phyloP scores from a whole-genome alignment of 2,113 vertebrate species.

The Guaruba guarouba region DNA sequence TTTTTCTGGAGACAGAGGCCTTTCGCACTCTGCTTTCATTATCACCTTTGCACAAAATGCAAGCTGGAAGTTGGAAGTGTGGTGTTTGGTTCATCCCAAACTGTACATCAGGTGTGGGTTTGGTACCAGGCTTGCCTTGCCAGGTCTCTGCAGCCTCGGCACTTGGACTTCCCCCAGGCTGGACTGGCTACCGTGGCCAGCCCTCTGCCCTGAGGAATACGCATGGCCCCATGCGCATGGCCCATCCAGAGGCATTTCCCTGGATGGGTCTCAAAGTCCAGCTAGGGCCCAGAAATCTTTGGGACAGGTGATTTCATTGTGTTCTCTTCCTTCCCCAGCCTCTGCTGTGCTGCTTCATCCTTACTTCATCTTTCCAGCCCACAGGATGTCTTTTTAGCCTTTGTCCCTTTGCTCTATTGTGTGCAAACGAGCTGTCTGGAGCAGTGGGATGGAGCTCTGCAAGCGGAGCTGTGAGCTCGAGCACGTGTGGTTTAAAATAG shows the following conservation, averaged over 20 bases:
- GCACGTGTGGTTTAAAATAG: conserved; percentile 36
- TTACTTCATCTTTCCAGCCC: neutral
- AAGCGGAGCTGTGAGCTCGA: neutral
- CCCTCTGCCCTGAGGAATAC: neutral
- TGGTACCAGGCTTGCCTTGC: accelerated
- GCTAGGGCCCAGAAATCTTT: neutral
- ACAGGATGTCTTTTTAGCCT: neutral
- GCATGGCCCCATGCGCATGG: neutral
- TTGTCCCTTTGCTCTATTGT: neutral
- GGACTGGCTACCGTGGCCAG: neutral
- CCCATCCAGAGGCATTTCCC: neutral
- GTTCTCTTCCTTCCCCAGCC: neutral
- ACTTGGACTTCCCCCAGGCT: accelerated
- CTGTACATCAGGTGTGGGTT: neutral
- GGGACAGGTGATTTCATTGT: neutral
- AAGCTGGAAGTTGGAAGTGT: neutral
- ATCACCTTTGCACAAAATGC: neutral
- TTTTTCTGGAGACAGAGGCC: neutral
- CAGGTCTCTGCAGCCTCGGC: neutral
- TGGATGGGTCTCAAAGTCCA: neutral
- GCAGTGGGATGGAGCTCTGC: neutral
- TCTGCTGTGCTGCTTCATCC: neutral
- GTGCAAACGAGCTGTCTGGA: neutral
- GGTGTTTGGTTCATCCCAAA: neutral
- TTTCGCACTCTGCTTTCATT: accelerated